A percentile compares a stretch with the other conserved stretches of the same genome.
Evolutionary conservation across 2,888 invertebrate species (phyloP).

Genomic region (Oasisia sp.): DNA sequence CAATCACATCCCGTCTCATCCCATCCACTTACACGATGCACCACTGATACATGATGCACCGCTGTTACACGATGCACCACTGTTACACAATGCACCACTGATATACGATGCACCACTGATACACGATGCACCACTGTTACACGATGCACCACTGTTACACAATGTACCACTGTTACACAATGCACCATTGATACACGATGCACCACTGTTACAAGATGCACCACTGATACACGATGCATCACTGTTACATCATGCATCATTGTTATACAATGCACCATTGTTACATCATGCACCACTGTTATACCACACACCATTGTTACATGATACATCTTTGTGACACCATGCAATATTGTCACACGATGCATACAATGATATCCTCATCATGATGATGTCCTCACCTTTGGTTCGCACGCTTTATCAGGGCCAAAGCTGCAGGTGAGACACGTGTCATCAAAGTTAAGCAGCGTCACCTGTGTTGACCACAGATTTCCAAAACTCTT

Average conservation of each 20-base stretch:
- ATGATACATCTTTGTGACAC: background rate
- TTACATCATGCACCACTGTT: background rate
- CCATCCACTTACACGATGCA: background rate
- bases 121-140: background rate
- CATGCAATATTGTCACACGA: background rate
- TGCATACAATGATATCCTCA: too few species aligned
- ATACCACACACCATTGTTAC: too few species aligned
- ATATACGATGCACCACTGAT: background rate
- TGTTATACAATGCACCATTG: background rate
- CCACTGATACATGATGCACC: background rate
- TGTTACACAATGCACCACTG: background rate
- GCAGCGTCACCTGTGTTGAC: background rate
- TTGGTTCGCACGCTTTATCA: background rate
- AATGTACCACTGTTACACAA: background rate
- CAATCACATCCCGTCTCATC: too few species aligned
- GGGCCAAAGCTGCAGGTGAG: background rate
- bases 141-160: background rate
- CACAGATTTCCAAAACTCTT: background rate
- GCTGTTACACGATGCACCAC: background rate
- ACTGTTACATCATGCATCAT: background rate
- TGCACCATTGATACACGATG: background rate
- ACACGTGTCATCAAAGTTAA: background rate
- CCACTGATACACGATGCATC: background rate
- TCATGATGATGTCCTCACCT: background rate
- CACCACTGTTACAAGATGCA: background rate